Base-by-base conservation (phyloP, 2,888 invertebrate species). In the Papilio gigon region DNA sequence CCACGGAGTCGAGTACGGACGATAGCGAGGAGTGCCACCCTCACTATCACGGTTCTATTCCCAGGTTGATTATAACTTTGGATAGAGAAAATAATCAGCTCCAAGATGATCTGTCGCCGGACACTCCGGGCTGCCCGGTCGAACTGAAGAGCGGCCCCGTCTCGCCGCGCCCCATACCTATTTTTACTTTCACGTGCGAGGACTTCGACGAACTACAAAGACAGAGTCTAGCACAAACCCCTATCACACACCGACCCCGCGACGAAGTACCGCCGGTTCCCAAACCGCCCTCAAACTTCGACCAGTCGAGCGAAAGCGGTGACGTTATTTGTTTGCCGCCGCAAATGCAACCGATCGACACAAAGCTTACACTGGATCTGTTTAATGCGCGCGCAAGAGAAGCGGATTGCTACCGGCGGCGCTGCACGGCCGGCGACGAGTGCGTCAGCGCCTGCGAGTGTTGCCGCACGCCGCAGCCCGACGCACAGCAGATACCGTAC, bases 381-480 rank as follows among this genome's bases (percentile, higher is more conserved):
- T 87, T 88, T 71, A 85, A 85, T 42, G 70, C 80, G 8, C 79
- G 83, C 22, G 74, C 78, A 30, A 78, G 78, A 60, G 82, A 84
- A 0, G 77, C 72, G 11, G 84, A 82, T 4, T 75, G 76, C 33
- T 84, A 84, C 70, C 76, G 85, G 60, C 81, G 85, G 1, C 81
- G 90, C 35, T 87, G 89, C 77, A 90, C 90, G 2, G 88, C 81
- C 3, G 77, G 86, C 12, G 85, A 86, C 70, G 90, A 91, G 65
- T 92, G 91, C 73, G 89, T 86, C 25, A 89, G 89, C 72, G 90
- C 90, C 6, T 92, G 91, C 73, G 90, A 90, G 40, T 92, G 91
- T 71, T 92, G 91, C 71, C 90, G 91, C 67, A 86, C 87, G 35
- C 91, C 90, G 44, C 90, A 90, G 69, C 91, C 91, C 0, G 91